Evolutionary conservation across 2,113 vertebrate genomes (phyloP), one percentile per base, ranked within the genome.

Genomic region (Gobiocypris rarus): DNA sequence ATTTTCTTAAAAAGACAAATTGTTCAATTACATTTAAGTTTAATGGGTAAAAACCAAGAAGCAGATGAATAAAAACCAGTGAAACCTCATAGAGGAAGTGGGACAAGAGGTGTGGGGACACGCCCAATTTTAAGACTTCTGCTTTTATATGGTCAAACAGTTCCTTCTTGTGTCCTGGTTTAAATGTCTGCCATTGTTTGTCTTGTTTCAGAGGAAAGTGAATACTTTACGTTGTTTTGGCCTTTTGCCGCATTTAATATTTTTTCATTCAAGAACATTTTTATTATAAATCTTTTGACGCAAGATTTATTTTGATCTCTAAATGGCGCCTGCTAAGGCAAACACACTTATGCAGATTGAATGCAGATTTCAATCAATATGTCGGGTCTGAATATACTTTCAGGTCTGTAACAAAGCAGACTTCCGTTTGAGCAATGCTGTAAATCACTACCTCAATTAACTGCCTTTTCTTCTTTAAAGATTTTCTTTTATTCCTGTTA

Each of bases 21-120:
- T 26, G 8, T 9, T 80, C 15, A 31, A 50, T 80, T 28, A 50
- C 10, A 45, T 22, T n/a, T 65, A 0, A 2, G 43, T 80, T 80
- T 48, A 31, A 50, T 43, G 15, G 13, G 38, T 43, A 61, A 45
- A 61, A 61, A 7, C 56, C 54, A 10, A 15, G 22, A 56, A 24
- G 52, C 17, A 73, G 83, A 76, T 34, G 83, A 83, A 69, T 63
- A 19, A 87, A 69, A 87, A 69, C 83, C 81, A 87, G 14, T 56
- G 87, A 89, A 90, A 78, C 89, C 88, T 89, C 82, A 90, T 89
- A 91, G 78, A 88, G 91, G 90, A 94, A 94, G 89, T 93, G 88
- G 91, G 76, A 89, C 87, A 92, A 91, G 88, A 86, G 10, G 38
- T 0, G 43, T 54, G 54, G 80, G 87, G 88, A 89, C 92, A 85